Conservation (phyloP, 2,888 invertebrate species). For the Leptothorax acervorum region DNA sequence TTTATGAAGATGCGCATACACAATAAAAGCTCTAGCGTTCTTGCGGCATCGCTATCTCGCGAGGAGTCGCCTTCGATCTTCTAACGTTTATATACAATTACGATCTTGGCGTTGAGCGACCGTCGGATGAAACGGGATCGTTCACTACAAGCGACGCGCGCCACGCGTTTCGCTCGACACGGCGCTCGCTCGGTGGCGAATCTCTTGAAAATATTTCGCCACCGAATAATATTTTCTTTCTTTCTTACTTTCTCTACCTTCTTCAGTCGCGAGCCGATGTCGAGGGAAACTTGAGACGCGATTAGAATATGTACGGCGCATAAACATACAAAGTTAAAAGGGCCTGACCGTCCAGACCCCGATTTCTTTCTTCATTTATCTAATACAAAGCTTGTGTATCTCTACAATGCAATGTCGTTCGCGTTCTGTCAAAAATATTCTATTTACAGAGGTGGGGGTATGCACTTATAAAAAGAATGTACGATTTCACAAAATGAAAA, state of each 20-base stretch:
- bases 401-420: slow-evolving; percentile 66
- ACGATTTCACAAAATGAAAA: slow-evolving; percentile 62
- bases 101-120: slow-evolving; percentile 55
- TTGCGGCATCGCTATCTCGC: slow-evolving; percentile 78
- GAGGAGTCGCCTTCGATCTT: slow-evolving; percentile 70
- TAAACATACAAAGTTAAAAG: slow-evolving; percentile 80
- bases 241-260: not conserved
- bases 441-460: slow-evolving; percentile 69
- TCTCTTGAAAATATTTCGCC: slow-evolving; percentile 69
- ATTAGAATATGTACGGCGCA: slow-evolving; percentile 72
- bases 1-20: slow-evolving; percentile 81
- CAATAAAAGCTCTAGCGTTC: slow-evolving; percentile 79
- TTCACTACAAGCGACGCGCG: slow-evolving; percentile 76
- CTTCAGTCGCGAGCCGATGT: slow-evolving; percentile 40
- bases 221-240: slow-evolving; percentile 44
- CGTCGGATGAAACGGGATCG: slow-evolving; percentile 72
- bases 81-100: slow-evolving; percentile 81
- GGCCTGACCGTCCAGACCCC: slow-evolving; percentile 59
- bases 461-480: slow-evolving; percentile 57
- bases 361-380: slow-evolving; percentile 50
- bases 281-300: slow-evolving; percentile 66
- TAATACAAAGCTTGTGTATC: slow-evolving; percentile 71
- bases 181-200: slow-evolving; percentile 57
- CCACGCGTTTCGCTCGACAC: slow-evolving; percentile 65
- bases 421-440: slow-evolving; percentile 79